These are phyloP conservation scores for Elachura formosa DNA, from an alignment of 2,113 vertebrate genomes.

Conservation along the genomic window DNA sequence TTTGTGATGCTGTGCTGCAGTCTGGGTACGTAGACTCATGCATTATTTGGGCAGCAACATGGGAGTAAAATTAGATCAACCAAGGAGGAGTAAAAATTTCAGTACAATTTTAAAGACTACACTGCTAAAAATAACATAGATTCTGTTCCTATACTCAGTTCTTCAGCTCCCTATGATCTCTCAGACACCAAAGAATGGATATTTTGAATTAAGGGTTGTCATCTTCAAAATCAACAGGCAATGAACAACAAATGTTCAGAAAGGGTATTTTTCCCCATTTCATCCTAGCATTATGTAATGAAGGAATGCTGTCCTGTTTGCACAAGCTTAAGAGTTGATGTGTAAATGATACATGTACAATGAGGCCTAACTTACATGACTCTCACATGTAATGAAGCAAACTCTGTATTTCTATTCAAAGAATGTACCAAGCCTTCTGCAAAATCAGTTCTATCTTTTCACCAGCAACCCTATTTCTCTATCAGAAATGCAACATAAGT, in stretches of 20 bases:
- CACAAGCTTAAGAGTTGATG: neutral
- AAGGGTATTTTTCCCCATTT: neutral
- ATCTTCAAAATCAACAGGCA: neutral
- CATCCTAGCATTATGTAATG: neutral
- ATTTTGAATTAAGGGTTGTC: neutral
- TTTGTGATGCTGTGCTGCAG: neutral
- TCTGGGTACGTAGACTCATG: neutral
- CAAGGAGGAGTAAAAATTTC: neutral
- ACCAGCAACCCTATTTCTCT: neutral
- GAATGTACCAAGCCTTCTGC: neutral
- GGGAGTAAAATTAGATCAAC: neutral
- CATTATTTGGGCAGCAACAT: neutral
- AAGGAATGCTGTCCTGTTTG: neutral
- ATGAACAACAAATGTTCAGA: neutral
- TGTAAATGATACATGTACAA: neutral
- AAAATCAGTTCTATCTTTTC: neutral
- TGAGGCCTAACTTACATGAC: neutral
- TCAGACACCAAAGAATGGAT: neutral
- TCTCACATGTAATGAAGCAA: neutral
- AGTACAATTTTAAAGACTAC: neutral
- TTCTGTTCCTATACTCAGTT: neutral
- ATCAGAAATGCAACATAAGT: neutral
- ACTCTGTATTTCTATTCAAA: neutral
- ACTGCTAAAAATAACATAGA: neutral
- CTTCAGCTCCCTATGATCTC: neutral